Base-by-base conservation (phyloP, 2,113 vertebrate species). In the Onychorhynchus coronatus region DNA sequence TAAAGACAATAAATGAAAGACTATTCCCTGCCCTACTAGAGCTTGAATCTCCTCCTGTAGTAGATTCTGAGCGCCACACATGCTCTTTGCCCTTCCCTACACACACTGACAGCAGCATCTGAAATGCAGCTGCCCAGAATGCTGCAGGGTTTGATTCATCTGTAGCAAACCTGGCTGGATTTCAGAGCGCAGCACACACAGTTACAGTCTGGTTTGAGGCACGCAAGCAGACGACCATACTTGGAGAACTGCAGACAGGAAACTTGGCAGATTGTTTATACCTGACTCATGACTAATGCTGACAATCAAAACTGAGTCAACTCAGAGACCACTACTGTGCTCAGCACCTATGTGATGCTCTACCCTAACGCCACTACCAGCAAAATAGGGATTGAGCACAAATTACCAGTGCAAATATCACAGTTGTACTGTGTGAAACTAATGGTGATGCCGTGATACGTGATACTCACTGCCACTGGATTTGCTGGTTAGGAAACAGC, bases 161-260 rank as follows among this genome's bases (percentile, higher is more conserved):
- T 8, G 4, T n/a, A 56, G 66, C 47, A 89, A 81, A 62, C 44
- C 89, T 89, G 73, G 50, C 49, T 85, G 85, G 49, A 59, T 82
- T 91, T 87, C 85, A 76, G 77, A 67, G 37, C 1, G 0, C 3
- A 10, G 70, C 58, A 72, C 84, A 72, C 14, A 15, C 61, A 76
- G 44, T 9, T 5, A 52, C 42, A 61, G 72, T 44, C 87, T 89
- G 56, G 59, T 58, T 30, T 73, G 73, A 95, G 66, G 89, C 46
- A 1, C 1, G 5, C 65, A 87, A 68, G 71, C 73, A 80, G 79
- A 85, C 49, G 74, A 84, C 56, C 0, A 9, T 28, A 33, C 74
- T 82, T 42, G 41, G 46, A 89, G 70, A 91, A 85, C 42, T 27
- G 24, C 82, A 96, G 88, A 94, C 94, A 96, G 89, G 91, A 96